Evolutionary conservation across 1,140 invertebrate genomes (phyloP), one percentile per base, ranked within the genome.

Genomic region (Tetramorium alpestre): DNA sequence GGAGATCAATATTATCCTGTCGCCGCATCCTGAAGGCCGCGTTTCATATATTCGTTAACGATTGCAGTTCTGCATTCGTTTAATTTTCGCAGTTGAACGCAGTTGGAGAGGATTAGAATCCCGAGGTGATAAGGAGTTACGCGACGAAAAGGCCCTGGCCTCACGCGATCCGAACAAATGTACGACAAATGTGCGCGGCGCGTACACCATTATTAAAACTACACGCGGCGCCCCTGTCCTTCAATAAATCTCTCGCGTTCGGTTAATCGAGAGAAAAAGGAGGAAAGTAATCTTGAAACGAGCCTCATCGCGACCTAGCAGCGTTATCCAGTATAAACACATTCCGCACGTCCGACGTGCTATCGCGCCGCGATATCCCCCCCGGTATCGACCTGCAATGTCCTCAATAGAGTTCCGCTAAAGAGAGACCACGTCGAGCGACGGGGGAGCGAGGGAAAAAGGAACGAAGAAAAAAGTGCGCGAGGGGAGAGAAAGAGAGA

Each of bases 371-470:
- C 41, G 80, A 84, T 84, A 84, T 47, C 47, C 80, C 56, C 18
- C 18, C 25, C 60, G 86, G 77, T 90, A 90, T 86, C 89, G 56
- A 54, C 65, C 65, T 22, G 22, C 22, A 49, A 69, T 25, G 58
- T 90, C 33, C 77, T 47, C 77, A 25, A 90, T 86, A 54, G 80
- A 73, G 82, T 90, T 90, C 86, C 80, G 89, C 87, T 90, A 87
- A 90, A 64, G 69, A 67, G 54, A 85, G 22, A 58, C 28, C 41
- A 58, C 56, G 25, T 49, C 67, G 73, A 54, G 33, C 49, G 22
- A 28, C 28, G 41, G 13, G 28, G 3, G 18, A 33, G 72, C 8
- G 41, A 51, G 51, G 22, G 3, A 8, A 56, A 58, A 16, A 16
- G 11, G 44, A 54, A 33, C 33, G 33, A 33, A 33, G 33, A 11